Evolutionary conservation across 2,113 vertebrate genomes (phyloP), one percentile per base, ranked within the genome.

Genomic region (Mirounga angustirostris): DNA sequence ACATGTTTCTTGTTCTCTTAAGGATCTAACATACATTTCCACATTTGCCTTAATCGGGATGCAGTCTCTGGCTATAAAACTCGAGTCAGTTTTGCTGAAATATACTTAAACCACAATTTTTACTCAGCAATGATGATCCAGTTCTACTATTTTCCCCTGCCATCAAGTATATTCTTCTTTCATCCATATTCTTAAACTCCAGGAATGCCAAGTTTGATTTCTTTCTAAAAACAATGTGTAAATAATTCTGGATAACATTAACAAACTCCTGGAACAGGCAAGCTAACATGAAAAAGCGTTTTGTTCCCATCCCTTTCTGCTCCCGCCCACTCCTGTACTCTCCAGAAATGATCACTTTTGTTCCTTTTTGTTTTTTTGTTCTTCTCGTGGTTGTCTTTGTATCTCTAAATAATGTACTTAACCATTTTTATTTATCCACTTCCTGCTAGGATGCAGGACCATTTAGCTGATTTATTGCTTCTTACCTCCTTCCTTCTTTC

Each of bases 341-440:
- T 74, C 22, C 84, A 61, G 79, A 85, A 52, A 74, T 36, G 82
- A 67, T 91, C 58, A n/a, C 56, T 87, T 58, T 52, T 71, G 46
- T 87, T 59, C 59, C 28, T 46, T 87, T 67, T 65, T 76, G n/a
- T 69, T 56, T 81, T 86, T 78, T 2, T 65, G 50, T 67, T 26
- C 54, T 87, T 69, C 18, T 61, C 7, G 30, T 63, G 59, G 15
- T 56, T 78, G 9, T 63, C n/a, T 81, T 81, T 59, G n/a, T 50
- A 21, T 90, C 54, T 69, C 22, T 28, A 21, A 43, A 6, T 83
- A 28, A 63, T 52, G 3, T 16, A 22, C 33, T 43, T 7, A 14
- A 4, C n/a, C 19, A 5, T 40, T 63, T 69, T 19, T 11, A 12
- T 65, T 85, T 56, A 19, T 54, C 26, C 2, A 15, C 65, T 88